Evolutionary conservation across 2,113 vertebrate species (phyloP), one percentile per base, ranked within the genome.

Genomic region (Eptatretus burgeri): DNA sequence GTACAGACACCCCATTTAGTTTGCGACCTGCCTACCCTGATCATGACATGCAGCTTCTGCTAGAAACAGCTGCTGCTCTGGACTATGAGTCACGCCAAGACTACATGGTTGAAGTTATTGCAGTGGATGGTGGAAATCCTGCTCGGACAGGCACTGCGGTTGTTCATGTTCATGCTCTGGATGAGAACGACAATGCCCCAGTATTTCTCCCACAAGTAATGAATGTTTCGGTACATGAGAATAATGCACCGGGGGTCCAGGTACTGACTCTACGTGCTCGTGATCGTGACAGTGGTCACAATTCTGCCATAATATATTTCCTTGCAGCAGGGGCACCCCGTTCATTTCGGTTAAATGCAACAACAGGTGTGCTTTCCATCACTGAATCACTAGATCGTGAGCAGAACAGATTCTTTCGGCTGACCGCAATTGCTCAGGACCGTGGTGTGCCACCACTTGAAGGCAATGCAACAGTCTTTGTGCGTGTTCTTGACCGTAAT

Each of bases 61-160:
- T 98, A 71, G 93, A 98, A 76, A 98, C 93, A 50, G 94, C 93
- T 50, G 84, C 87, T 1, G 70, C 93, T 71, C 78, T 98, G 65
- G 93, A 98, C 79, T 98, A 93, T 13, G 93, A 98, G 71, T 85
- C 86, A 73, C 94, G 83, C 73, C 94, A 93, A 80, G 88, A 98
- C 75, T 98, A 93, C 77, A 93, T 82, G 78, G 95, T 98, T 78
- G 94, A 93, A 76, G 95, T 98, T 18, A 82, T 95, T 49, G 93
- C 93, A 51, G 93, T 89, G 16, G 93, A 95, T 75, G 89, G 87
- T 16, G 93, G 93, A 52, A 95, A 94, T 66, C 87, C 87, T 27
- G 94, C 85, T 71, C 76, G 94, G 74, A 95, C 95, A 74, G 89
- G 95, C 76, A 94, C 88, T 16, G 85, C 89, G 62, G 75, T 95